Conservation (phyloP, 1,140 invertebrate genomes). For the Anthonomus grandis region DNA sequence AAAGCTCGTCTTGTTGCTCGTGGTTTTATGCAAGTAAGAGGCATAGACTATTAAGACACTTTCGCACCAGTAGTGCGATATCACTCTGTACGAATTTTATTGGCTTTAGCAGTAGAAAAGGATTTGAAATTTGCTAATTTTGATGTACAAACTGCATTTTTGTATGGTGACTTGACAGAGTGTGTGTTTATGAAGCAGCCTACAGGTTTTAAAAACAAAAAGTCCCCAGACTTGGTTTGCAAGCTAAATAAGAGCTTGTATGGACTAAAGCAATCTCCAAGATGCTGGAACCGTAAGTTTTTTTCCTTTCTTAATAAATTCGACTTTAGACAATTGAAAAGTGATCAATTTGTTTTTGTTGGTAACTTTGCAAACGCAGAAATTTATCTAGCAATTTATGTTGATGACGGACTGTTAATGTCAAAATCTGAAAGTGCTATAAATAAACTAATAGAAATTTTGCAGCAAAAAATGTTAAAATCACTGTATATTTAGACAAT, state of each 20-base stretch:
- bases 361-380: constrained; percentile 21
- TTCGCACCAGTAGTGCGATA: constrained; percentile 44
- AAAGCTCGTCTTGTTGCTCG: constrained; percentile 46
- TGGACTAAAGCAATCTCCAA: constrained; percentile 50
- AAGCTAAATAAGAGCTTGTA: constrained; percentile 48
- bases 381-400: constrained; percentile 9
- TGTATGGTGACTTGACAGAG: constrained; percentile 49
- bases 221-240: constrained; percentile 9
- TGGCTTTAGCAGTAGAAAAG: constrained; percentile 43
- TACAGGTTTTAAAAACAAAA: constrained; percentile 32
- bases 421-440: constrained; percentile 1
- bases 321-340: not conserved
- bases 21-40: constrained; percentile 44
- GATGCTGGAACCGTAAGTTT: constrained; percentile 44
- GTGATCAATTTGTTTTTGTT: not conserved
- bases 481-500: too few species aligned
- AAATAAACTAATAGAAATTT: constrained; percentile 1
- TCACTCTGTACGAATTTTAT: constrained; percentile 45
- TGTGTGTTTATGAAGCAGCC: constrained; percentile 49
- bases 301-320: constrained; percentile 12
- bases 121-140: constrained; percentile 43
- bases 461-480: not conserved
- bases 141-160: constrained; percentile 49
- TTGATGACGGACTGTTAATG: constrained; percentile 17
- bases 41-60: constrained; percentile 47